phyloP scores from a whole-genome alignment of 2,888 invertebrate genomes.

The Synanthedon formicaeformis region DNA sequence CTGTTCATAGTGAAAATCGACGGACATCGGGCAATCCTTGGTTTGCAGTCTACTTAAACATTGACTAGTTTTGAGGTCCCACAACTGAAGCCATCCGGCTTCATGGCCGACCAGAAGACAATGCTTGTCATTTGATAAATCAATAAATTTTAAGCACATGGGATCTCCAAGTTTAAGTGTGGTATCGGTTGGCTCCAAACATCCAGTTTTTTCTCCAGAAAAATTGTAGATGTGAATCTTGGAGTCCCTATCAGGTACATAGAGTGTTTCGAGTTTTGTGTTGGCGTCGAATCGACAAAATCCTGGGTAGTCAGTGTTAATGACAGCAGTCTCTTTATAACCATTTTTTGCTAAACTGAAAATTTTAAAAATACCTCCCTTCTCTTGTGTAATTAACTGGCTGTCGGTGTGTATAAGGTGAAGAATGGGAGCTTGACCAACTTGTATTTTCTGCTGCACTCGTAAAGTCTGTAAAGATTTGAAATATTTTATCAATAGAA shows the following conservation, averaged over 20 bases:
- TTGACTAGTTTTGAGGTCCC: slow-evolving; percentile 75
- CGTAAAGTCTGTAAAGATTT: slow-evolving; percentile 75
- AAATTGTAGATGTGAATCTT: slow-evolving; percentile 63
- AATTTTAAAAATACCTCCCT: slow-evolving; percentile 76
- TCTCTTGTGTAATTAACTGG: slow-evolving; percentile 79
- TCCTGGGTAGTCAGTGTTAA: slow-evolving; percentile 74
- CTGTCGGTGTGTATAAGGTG: slow-evolving; percentile 72
- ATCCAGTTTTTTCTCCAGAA: slow-evolving; percentile 48
- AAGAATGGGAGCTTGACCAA: slow-evolving; percentile 75
- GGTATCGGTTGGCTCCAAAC: slow-evolving; percentile 42
- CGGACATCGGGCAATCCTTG: slow-evolving; percentile 76
- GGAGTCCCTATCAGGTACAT: slow-evolving; percentile 75
- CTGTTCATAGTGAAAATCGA: slow-evolving; percentile 77
- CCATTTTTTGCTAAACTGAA: slow-evolving; percentile 74
- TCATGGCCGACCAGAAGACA: slow-evolving; percentile 80
- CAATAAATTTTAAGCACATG: slow-evolving; percentile 72
- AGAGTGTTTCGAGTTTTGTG: slow-evolving; percentile 72
- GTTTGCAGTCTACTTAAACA: slow-evolving; percentile 68
- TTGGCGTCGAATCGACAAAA: slow-evolving; percentile 78
- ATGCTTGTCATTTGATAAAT: slow-evolving; percentile 57
- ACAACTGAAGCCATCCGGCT: slow-evolving; percentile 77
- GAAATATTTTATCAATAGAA: background rate
- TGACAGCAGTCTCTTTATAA: slow-evolving; percentile 68
- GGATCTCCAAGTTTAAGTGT: slow-evolving; percentile 70
- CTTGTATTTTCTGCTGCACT: slow-evolving; percentile 73